Base-by-base conservation (phyloP, 2,888 invertebrate genomes). In the Scaptomyza parva region DNA sequence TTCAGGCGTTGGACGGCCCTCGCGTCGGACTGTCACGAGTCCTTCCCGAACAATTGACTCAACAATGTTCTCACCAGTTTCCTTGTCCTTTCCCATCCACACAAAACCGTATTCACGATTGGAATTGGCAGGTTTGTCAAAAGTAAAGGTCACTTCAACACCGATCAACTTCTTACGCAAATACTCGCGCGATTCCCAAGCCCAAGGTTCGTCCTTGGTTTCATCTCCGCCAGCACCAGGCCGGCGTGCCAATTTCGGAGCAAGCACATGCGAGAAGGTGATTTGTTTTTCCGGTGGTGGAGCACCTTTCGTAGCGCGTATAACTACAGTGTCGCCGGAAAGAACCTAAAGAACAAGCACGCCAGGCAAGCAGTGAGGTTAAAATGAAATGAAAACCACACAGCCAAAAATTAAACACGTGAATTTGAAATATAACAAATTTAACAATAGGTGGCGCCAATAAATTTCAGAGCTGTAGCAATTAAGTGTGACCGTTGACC, bases 101-200 rank as follows among this genome's bases (percentile, higher is more conserved):
- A 99, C 93, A 59, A 94, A 94, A 22, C 98, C 99, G 92, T 98
- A 99, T 90, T 97, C 97, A 72, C 97, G 95, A n/a, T 93, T 94
- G 3, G 95, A 95, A 87, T 96, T 96, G 61, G 96, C 95, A 33
- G 96, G 95, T 89, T 96, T 97, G 89, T 98, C 98, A 53, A 94
- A 93, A 35, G 95, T 95, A 90, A 98, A 98, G 14, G 94, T 94
- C 0, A 99, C 97, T 85, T 97, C 96, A 90, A 97, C 96, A 2
- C 98, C 98, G 85, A 99, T 95, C 33, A 99, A 92, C 91, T 97
- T 97, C 89, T 97, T 97, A 35, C 99, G 94, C 48, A 99, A 93
- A 89, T 95, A 99, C 92, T 99, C 99, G 57, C 99, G 94, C 1
- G 99, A 97, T 90, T 99, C 99, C 98, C 99, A 99, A 0, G 98